Evolutionary conservation across 2,888 invertebrate genomes (phyloP), one percentile per base, ranked within the genome.

Genomic region (Caenorhabditis doughertyi): DNA sequence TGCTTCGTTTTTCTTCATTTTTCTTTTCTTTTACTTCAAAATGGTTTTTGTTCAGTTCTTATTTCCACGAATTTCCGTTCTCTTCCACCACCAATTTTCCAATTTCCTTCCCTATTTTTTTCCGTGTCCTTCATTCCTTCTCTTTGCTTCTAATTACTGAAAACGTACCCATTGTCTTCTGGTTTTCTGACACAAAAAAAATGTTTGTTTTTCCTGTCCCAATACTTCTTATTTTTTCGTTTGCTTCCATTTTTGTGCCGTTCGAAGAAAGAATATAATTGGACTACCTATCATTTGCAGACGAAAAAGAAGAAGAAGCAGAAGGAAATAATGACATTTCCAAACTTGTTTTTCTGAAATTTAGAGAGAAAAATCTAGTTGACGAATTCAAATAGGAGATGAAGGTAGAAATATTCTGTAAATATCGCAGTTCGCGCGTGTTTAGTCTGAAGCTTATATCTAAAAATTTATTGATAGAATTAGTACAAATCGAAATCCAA

Each of bases 271-370:
- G 25, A 47, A 64, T 49, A 32, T 64, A 64, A 64, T 64, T 64
- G 64, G 64, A 64, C 47, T 49, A 64, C 64, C 64, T 64, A 27
- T 64, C 64, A 64, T 29, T 64, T 64, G 47, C 64, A 64, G 64
- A 64, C n/a, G n/a, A 47, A 47, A 64, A 23, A 2, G 9, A 21
- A 56, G 11, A 35, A 7, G 8, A 23, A 39, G 58, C 42, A 27
- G 27, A 60, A 8, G 23, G 27, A 60, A 39, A 1, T 2, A 39
- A 23, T 56, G 21, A 23, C 18, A 18, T 47, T 47, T 42, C 9
- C 23, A 3, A 5, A 8, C 27, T 27, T 58, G 18, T 39, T 39
- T 21, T 51, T 51, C 25, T 51, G 25, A 25, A 51, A 51, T 25
- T 39, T 16, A 39, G n/a, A n/a, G n/a, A 4, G 11, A 39, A 39